Base-by-base conservation (phyloP, 1,140 invertebrate species). In the Scylla paramamosain region DNA sequence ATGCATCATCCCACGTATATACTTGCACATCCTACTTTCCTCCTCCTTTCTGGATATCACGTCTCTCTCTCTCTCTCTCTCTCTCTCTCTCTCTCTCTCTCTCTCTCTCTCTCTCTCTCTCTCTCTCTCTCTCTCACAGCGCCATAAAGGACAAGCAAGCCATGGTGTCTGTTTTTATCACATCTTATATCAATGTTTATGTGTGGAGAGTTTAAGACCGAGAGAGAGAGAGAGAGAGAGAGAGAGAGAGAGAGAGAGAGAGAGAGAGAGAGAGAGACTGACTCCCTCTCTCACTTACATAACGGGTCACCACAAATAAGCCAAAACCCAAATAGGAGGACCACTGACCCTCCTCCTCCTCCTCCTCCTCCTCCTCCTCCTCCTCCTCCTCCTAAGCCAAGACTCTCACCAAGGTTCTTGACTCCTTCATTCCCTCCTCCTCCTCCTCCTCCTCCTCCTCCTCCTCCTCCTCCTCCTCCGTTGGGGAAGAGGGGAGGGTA, bases 211-310 rank as follows among this genome's bases (percentile, higher is more conserved):
- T 10, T 6, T 10, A 16, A 67, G 59, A 67, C 7, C 7, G 59
- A 67, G 59, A 67, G 59, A 67, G 59, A 67, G 59, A 67, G 59
- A 67, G 59, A 67, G 59, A 67, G 59, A 67, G 59, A 67, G 67
- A 77, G 67, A 77, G 67, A 77, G 67, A 77, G 67, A 77, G 67
- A 77, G 67, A 77, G 67, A n/a, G 67, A 77, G 67, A 77, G 67
- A 77, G 67, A 77, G 67, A 77, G 67, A 77, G 67, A 77, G 67
- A 77, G 67, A 77, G 67, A 77, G 67, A n/a, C 10, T 77, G 39
- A 39, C 39, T 39, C 39, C 39, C 39, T 39, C 39, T 39, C 39
- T 39, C 39, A 39, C 39, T 39, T 39, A 39, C 39, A 39, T 39
- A 77, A 77, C 67, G 67, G 67, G 67, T 77, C 67, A 77, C 67